Evolutionary conservation across 35 echinoderm and acorn worm genomes (phyloP).

Genomic region (Antedon bifida): DNA sequence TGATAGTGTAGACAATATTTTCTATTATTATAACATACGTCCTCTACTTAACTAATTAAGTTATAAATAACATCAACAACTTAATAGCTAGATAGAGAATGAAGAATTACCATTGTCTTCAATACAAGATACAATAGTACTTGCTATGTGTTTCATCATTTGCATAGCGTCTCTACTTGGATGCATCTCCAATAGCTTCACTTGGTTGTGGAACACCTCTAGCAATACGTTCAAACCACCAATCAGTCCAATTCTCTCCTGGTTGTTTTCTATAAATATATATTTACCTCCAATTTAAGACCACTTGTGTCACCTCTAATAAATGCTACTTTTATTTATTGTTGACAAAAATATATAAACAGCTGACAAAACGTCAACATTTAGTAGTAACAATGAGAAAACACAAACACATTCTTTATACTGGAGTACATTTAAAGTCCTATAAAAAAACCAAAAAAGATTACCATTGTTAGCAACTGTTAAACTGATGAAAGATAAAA

Average conservation of each 20-base stretch:
- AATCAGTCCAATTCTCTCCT: slow-evolving; percentile 45
- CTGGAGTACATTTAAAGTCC: too few species aligned
- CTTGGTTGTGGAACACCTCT: slow-evolving; percentile 16
- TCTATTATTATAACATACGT: too few species aligned
- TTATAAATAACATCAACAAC: too few species aligned
- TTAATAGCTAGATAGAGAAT: too few species aligned
- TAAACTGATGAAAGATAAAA: slow-evolving; percentile 54
- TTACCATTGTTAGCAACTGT: slow-evolving; percentile 54
- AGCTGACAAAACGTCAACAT: too few species aligned
- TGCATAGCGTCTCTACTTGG: slow-evolving; percentile 12
- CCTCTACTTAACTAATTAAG: too few species aligned
- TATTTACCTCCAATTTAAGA: too few species aligned
- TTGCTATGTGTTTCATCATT: slow-evolving; percentile 21
- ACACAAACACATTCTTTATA: too few species aligned
- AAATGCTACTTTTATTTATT: neutral
- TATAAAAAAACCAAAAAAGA: too few species aligned
- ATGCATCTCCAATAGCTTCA: slow-evolving; percentile 16
- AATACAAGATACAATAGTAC: slow-evolving; percentile 25
- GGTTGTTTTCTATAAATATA: slow-evolving; percentile 33
- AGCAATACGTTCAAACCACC: slow-evolving; percentile 48
- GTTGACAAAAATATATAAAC: too few species aligned
- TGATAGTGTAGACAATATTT: too few species aligned
- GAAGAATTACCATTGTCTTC: slow-evolving; percentile 58
- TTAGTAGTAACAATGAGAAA: too few species aligned
- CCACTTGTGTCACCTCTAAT: neutral